Conservation (phyloP, 2,113 vertebrate genomes). For the Poecile atricapillus region DNA sequence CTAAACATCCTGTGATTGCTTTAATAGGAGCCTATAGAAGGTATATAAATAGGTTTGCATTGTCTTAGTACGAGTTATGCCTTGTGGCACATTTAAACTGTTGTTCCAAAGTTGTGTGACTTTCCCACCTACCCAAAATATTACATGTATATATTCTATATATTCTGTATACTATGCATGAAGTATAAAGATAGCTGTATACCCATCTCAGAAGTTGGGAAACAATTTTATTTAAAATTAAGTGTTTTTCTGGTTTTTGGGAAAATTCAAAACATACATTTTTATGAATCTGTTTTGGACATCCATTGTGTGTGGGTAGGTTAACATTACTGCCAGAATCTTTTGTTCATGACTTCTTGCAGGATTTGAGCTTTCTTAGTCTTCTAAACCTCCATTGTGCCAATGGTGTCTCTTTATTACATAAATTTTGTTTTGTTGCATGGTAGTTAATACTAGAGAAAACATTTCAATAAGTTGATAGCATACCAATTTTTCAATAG, state of each 20-base stretch:
- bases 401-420: neutral
- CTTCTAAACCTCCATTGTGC: neutral
- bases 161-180: neutral
- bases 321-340: neutral
- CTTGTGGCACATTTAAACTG: neutral
- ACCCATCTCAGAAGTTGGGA: neutral
- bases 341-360: constrained; percentile 18
- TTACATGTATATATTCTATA: neutral
- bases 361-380: neutral
- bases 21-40: neutral
- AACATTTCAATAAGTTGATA: neutral
- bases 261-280: neutral
- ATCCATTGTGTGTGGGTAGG: neutral
- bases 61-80: neutral
- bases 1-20: neutral
- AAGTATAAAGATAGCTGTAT: neutral
- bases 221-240: neutral
- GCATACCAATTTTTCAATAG: neutral
- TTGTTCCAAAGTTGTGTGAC: neutral
- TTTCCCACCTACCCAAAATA: neutral
- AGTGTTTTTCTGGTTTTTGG: neutral
- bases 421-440: neutral
- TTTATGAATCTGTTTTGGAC: constrained; percentile 14
- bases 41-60: neutral
- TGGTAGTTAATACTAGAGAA: neutral